Percentiles rank a stretch among this genome's conserved stretches.
Evolutionary conservation across 2,113 vertebrate genomes (phyloP).

Genomic region (Hippopotamus amphibius): DNA sequence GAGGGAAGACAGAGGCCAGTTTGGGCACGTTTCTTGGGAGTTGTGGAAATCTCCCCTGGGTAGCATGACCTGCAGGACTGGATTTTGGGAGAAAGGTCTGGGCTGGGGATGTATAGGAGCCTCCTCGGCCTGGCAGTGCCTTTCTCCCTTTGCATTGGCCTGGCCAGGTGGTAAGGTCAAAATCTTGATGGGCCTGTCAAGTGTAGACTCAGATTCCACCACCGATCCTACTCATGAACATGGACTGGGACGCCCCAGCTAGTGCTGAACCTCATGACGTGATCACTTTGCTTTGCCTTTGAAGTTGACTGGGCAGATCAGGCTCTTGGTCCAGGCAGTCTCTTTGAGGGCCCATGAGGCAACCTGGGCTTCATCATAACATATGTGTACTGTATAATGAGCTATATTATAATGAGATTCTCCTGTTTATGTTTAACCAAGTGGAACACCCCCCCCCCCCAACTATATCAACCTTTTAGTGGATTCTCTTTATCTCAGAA

Average conservation of each 20-base stretch:
- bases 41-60: background rate
- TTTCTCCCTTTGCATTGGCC: background rate
- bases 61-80: background rate
- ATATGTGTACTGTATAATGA: background rate
- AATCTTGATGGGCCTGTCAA: background rate
- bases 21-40: background rate
- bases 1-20: background rate
- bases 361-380: background rate
- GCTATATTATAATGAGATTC: background rate
- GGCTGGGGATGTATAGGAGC: background rate
- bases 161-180: background rate
- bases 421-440: background rate
- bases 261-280: background rate
- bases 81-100: background rate
- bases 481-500: background rate
- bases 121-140: background rate
- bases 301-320: background rate
- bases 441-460: background rate
- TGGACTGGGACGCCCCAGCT: fast-evolving
- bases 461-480: background rate
- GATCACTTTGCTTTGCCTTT: background rate
- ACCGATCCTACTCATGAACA: background rate
- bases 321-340: background rate
- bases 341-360: background rate
- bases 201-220: background rate